Base-by-base conservation (phyloP, 1,140 invertebrate species). In the Elysia chlorotica region DNA sequence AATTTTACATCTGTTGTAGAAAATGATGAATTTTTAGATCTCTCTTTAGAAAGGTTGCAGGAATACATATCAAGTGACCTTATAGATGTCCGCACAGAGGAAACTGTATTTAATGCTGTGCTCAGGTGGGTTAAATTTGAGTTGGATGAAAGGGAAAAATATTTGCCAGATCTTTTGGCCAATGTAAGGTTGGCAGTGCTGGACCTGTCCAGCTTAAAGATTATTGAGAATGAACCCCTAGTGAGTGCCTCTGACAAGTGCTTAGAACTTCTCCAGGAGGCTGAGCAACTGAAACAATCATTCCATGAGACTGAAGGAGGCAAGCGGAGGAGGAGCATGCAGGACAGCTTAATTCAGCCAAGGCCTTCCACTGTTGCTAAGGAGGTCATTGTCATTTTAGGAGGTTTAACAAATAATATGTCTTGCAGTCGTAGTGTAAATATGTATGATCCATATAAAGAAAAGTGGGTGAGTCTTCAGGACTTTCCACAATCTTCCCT, bases 41-140 rank as follows among this genome's bases (percentile, higher is more conserved):
- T 88, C 14, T 68, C 84, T n/a, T 17, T 82, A 2, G 85, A 85
- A n/a, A 78, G 81, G 37, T 62, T 88, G 21, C 74, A 81, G 41
- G 65, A 71, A 30, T 87, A 86, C 74, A 74, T 87, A 33, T 80
- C 82, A 33, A 84, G 81, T 79, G 86, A 87, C 65, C 77, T 80
- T 28, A 84, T 87, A 25, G 86, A 88, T 66, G 85, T 88, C 0
- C 73, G 81, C n/a, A 79, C 79, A 56, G 87, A 88, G 70, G 86
- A 88, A 75, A 85, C 83, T 63, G 87, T 89, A 2, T 89, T 86
- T 78, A 81, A 88, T 69, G 84, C 88, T 35, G 83, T 85, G 2
- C 79, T 85, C 54, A 80, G 79, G 61, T 89, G 88, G 88, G 75
- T 89, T 2, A 81, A 87, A 35, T 83, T 83, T 76, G 83, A 87